A percentile compares a stretch with the other conserved stretches of the same genome.
Conservation (phyloP, 2,797 vertebrate species). For the Sylvilagus floridanus region DNA sequence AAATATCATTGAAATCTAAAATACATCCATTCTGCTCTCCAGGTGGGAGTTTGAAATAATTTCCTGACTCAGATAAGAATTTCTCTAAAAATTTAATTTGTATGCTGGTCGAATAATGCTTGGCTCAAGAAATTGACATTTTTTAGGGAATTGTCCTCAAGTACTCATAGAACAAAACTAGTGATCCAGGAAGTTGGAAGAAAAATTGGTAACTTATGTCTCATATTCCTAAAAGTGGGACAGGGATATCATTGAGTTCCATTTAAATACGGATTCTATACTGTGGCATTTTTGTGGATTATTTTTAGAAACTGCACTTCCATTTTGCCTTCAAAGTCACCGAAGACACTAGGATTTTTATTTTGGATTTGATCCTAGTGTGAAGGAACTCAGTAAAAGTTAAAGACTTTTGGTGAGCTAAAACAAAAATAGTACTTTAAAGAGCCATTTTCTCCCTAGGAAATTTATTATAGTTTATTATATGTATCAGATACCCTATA, state of each 20-base stretch:
- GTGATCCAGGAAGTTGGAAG: not conserved
- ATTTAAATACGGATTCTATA: not conserved
- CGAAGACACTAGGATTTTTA: slow-evolving; percentile 14
- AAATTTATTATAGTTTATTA: slow-evolving; percentile 55
- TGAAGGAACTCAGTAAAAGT: slow-evolving; percentile 23
- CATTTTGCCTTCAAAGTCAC: slow-evolving; percentile 58
- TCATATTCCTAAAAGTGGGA: not conserved
- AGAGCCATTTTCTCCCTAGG: not conserved
- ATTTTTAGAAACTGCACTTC: slow-evolving; percentile 10
- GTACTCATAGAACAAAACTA: slow-evolving; percentile 3
- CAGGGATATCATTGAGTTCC: not conserved
- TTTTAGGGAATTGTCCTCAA: not conserved
- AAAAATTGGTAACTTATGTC: not conserved
- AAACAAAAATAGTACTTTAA: slow-evolving; percentile 53
- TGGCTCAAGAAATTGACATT: not conserved
- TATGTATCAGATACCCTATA: slow-evolving; percentile 9
- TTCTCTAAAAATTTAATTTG: slow-evolving; percentile 35
- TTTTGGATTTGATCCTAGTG: slow-evolving; percentile 43
- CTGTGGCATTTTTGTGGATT: slow-evolving; percentile 29
- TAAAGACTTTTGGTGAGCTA: slow-evolving; percentile 48
- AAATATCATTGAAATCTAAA: not conserved
- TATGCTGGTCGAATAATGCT: not conserved
- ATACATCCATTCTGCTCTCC: not conserved
- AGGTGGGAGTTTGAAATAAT: slow-evolving; percentile 1
- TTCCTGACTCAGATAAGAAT: not conserved